Percentiles rank a stretch among this genome's conserved stretches.
phyloP scores from a whole-genome alignment of 2,888 invertebrate species.

The Timema cristinae region DNA sequence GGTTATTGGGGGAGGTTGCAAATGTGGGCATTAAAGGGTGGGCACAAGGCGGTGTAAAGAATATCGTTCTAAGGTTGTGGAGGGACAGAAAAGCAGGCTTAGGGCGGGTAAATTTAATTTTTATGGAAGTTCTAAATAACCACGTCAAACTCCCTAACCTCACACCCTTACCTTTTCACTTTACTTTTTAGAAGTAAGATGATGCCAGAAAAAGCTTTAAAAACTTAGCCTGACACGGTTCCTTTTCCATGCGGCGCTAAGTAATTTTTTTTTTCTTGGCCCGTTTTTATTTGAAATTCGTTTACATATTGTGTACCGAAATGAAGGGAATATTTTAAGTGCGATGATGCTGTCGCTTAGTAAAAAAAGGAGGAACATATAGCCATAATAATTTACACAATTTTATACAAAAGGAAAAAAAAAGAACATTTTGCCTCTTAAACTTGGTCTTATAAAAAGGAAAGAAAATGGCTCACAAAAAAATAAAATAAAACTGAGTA shows the following conservation, averaged over 20 bases:
- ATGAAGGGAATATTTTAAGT: constrained; percentile 21
- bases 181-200: constrained; percentile 18
- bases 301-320: constrained; percentile 30
- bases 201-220: constrained; percentile 27
- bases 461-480: constrained; percentile 15
- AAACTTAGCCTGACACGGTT: constrained; percentile 25
- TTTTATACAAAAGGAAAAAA: constrained; percentile 20
- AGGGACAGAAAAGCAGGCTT: not conserved
- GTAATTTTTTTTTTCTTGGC: not conserved
- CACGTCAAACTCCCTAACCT: not conserved
- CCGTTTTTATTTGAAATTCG: constrained; percentile 26
- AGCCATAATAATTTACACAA: constrained; percentile 29
- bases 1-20: not conserved
- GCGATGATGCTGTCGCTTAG: not conserved
- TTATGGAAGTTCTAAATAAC: constrained; percentile 27
- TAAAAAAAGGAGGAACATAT: constrained; percentile 16
- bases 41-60: not conserved
- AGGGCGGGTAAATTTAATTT: constrained; percentile 25
- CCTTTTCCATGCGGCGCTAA: not conserved
- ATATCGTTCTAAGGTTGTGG: not conserved
- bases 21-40: not conserved
- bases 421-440: constrained; percentile 16
- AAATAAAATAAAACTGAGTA: constrained; percentile 12
- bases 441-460: constrained; percentile 4
- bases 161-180: not conserved